Evolutionary conservation across 2,113 vertebrate species (phyloP).

Genomic region (Passer montanus): DNA sequence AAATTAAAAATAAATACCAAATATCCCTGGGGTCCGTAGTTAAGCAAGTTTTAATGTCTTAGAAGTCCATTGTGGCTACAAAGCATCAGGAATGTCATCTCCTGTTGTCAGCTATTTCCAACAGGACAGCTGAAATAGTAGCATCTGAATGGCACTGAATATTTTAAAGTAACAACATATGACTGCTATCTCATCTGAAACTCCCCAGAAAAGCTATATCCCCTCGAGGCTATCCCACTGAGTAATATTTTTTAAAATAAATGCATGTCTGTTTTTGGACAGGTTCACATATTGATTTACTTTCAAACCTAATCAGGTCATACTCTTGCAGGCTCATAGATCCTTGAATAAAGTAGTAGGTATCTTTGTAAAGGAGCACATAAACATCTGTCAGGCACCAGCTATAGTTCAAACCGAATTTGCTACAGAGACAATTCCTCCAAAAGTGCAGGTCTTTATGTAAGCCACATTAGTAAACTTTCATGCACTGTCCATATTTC

Average conservation of each 20-base stretch:
- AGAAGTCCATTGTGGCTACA: neutral
- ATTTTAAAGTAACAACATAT: neutral
- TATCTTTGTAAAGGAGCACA: neutral
- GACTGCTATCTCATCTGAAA: conserved; percentile 12
- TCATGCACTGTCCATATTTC: conserved; percentile 25
- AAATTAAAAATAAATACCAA: neutral
- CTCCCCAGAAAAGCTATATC: conserved; percentile 17
- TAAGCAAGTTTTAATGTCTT: neutral
- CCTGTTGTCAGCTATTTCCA: neutral
- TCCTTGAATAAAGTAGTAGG: conserved; percentile 44
- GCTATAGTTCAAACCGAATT: neutral
- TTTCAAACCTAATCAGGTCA: conserved; percentile 49
- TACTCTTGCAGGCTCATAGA: conserved; percentile 37
- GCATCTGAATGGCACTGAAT: neutral
- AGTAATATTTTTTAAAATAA: conserved; percentile 59
- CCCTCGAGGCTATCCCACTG: conserved; percentile 9
- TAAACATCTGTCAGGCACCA: conserved; percentile 1
- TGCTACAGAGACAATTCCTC: conserved; percentile 11
- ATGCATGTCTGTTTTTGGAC: conserved; percentile 17
- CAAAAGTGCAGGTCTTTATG: conserved; percentile 19
- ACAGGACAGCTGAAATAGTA: neutral
- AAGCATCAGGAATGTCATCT: neutral
- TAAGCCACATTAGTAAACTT: conserved; percentile 66
- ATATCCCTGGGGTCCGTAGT: neutral
- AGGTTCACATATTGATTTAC: conserved; percentile 59